These are phyloP conservation scores for Hoplostethus atlanticus DNA, from an alignment of 2,797 vertebrate genomes.

Conservation along the genomic window DNA sequence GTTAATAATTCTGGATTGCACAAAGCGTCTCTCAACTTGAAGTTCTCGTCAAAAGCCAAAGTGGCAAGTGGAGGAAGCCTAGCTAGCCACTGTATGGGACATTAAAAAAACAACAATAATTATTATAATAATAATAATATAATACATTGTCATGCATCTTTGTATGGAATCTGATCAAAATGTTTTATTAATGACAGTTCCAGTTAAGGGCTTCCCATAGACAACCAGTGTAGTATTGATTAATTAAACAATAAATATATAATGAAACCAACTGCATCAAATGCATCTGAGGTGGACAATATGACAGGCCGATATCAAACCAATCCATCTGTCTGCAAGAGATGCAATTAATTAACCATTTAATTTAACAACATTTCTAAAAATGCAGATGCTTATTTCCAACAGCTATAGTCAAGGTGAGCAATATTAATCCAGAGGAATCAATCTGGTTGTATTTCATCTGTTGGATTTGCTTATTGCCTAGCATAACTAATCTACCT, in stretches of 20 bases:
- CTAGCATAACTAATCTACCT: not conserved
- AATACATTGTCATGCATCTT: too few relatives aligned
- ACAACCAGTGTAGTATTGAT: too few relatives aligned
- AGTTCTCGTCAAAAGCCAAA: not conserved
- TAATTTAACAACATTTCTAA: not conserved
- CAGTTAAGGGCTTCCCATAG: too few relatives aligned
- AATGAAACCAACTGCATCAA: not conserved
- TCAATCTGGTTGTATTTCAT: too few relatives aligned
- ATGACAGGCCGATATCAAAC: not conserved
- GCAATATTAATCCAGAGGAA: too few relatives aligned
- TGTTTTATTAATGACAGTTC: too few relatives aligned
- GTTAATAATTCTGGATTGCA: not conserved
- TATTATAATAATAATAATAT: not conserved
- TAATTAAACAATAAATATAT: not conserved
- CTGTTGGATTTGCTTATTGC: not conserved
- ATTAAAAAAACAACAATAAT: too few relatives aligned
- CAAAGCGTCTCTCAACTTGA: not conserved
- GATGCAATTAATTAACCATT: too few relatives aligned
- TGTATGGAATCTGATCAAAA: too few relatives aligned
- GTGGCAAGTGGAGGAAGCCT: not conserved
- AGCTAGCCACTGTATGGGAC: not conserved
- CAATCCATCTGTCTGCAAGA: too few relatives aligned
- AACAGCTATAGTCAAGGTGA: not conserved
- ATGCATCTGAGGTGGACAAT: not conserved
- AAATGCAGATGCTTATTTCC: not conserved